These are phyloP conservation scores for Ia io DNA, from an alignment of 2,113 vertebrate species.

Conservation along the genomic window DNA sequence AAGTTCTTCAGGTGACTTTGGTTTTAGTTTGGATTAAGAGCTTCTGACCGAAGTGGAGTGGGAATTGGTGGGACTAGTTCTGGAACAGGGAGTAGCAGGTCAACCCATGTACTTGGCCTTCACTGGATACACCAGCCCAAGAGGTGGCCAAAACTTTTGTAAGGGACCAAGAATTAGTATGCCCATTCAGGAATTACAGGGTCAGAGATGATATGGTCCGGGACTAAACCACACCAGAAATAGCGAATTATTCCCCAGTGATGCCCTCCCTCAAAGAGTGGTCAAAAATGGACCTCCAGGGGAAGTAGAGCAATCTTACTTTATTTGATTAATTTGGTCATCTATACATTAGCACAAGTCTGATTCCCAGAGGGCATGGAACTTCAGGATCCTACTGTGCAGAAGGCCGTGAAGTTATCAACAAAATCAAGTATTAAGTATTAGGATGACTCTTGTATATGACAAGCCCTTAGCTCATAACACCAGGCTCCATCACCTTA, in stretches of 20 bases:
- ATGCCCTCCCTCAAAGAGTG: not conserved
- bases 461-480: not conserved
- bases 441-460: not conserved
- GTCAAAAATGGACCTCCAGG: not conserved
- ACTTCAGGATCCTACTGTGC: not conserved
- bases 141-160: not conserved
- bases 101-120: not conserved
- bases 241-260: not conserved
- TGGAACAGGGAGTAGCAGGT: not conserved
- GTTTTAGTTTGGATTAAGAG: not conserved
- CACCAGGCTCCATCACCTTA: not conserved
- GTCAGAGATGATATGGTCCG: not conserved
- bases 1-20: not conserved
- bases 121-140: not conserved
- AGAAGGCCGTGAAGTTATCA: not conserved
- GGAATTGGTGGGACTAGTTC: not conserved
- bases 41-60: not conserved
- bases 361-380: not conserved
- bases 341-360: not conserved
- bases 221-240: not conserved
- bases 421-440: not conserved
- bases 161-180: not conserved
- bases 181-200: not conserved
- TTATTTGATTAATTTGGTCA: not conserved
- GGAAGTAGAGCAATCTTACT: not conserved